Percentiles rank a stretch among this genome's conserved stretches.
These are phyloP conservation scores for Mercenaria mercenaria DNA, from an alignment of 1,140 invertebrate species.

Conservation along the genomic window DNA sequence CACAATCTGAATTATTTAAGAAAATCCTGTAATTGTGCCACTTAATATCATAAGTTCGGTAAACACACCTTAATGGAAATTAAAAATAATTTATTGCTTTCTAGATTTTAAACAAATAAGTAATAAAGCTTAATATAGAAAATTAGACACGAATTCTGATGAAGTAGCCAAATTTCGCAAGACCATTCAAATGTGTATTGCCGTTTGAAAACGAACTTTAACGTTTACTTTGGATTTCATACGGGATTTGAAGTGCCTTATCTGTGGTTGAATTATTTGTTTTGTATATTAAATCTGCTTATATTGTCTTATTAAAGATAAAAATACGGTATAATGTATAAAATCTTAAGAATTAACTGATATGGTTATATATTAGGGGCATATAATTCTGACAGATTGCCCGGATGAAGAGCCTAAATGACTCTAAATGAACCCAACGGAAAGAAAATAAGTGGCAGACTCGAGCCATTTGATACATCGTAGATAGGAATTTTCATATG, in stretches of 20 bases:
- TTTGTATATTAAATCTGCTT: slow-evolving; percentile 58
- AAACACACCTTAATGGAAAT: slow-evolving; percentile 47
- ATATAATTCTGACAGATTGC: slow-evolving; percentile 55
- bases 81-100: slow-evolving; percentile 44
- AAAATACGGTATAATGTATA: slow-evolving; percentile 26
- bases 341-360: slow-evolving; percentile 58
- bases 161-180: slow-evolving; percentile 55
- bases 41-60: background rate
- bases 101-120: slow-evolving; percentile 25
- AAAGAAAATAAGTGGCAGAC: slow-evolving; percentile 39
- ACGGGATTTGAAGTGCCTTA: slow-evolving; percentile 34
- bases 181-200: slow-evolving; percentile 7
- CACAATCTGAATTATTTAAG: too few relatives aligned
- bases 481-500: slow-evolving; percentile 26
- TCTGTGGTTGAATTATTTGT: slow-evolving; percentile 38
- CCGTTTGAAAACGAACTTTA: background rate
- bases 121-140: slow-evolving; percentile 57
- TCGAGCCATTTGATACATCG: background rate
- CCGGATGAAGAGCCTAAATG: background rate
- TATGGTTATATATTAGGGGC: slow-evolving; percentile 54
- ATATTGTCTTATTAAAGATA: slow-evolving; percentile 64
- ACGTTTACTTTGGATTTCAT: slow-evolving; percentile 24
- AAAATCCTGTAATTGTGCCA: background rate
- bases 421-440: slow-evolving; percentile 39
- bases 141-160: slow-evolving; percentile 32